A percentile compares a stretch with the other conserved stretches of the same genome.
Evolutionary conservation across 2,797 vertebrate genomes (phyloP).

Genomic region (Enteromius afrohamiltoni): DNA sequence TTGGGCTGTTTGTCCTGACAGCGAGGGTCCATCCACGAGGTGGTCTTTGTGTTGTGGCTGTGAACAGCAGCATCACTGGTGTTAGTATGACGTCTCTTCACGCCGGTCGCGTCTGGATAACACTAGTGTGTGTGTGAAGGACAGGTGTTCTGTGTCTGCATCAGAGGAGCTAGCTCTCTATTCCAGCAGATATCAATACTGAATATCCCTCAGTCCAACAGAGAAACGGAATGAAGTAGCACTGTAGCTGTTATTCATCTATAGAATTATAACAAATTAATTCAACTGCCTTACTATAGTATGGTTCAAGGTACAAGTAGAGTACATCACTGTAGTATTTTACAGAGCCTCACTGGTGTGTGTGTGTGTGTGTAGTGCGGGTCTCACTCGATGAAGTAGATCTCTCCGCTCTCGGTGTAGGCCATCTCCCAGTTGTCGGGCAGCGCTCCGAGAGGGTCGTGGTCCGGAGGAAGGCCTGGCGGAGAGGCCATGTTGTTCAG

Average conservation of each 20-base stretch:
- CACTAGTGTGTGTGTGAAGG: too few relatives aligned
- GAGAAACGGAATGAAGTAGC: too few relatives aligned
- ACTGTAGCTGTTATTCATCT: too few relatives aligned
- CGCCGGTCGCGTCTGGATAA: too few relatives aligned
- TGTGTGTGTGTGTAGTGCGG: constrained; percentile 1
- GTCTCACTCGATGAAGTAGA: constrained; percentile 99
- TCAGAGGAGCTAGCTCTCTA: not conserved
- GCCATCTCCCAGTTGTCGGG: constrained; percentile 99
- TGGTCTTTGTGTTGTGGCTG: constrained; percentile 99
- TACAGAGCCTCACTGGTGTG: too few relatives aligned
- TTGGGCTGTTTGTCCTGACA: constrained; percentile 94
- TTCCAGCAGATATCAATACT: not conserved
- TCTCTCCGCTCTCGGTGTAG: constrained; percentile 98
- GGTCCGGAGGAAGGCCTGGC: constrained; percentile 86
- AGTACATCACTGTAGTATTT: too few relatives aligned
- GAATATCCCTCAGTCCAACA: not conserved
- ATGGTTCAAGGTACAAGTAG: not conserved
- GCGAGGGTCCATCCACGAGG: constrained; percentile 98
- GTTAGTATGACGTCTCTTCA: not conserved
- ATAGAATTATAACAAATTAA: not conserved
- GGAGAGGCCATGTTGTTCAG: constrained; percentile 86
- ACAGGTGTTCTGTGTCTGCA: too few relatives aligned
- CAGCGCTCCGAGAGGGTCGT: constrained; percentile 92
- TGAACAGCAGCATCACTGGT: constrained; percentile 65
- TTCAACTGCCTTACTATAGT: not conserved